Evolutionary conservation across 2,797 vertebrate species (phyloP).

Genomic region (Ptychadena robeensis): DNA sequence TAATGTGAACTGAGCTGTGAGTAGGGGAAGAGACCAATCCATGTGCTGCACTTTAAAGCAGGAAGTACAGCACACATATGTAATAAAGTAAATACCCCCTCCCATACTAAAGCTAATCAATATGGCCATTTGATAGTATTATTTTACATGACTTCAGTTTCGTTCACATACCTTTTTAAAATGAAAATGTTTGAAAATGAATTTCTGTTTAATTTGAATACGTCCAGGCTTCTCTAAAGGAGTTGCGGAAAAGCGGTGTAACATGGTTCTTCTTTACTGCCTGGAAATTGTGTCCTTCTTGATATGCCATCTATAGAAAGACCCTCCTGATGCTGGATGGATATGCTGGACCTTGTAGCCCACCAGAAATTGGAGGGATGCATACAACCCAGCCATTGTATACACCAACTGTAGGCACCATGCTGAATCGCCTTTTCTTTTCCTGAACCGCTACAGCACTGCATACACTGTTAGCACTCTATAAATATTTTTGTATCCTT

Average conservation of each 20-base stretch:
- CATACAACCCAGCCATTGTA: not conserved
- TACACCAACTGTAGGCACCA: not conserved
- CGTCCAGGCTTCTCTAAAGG: not conserved
- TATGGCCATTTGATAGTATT: not conserved
- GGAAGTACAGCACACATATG: not conserved
- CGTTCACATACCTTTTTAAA: not conserved
- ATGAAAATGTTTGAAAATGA: not conserved
- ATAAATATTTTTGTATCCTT: constrained; percentile 38
- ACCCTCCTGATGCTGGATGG: not conserved
- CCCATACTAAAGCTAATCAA: not conserved
- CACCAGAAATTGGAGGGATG: not conserved
- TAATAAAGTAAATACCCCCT: not conserved
- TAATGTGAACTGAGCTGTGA: too few relatives aligned
- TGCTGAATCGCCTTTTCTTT: not conserved
- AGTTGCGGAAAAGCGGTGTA: not conserved
- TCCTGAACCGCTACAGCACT: constrained; percentile 18
- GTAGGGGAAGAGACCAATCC: too few relatives aligned
- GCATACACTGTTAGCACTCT: constrained; percentile 31
- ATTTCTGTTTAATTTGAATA: too few relatives aligned
- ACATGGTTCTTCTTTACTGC: not conserved
- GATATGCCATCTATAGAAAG: not conserved
- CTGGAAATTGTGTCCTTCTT: not conserved
- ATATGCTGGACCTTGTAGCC: not conserved
- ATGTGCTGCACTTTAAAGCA: not conserved
- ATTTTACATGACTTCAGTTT: not conserved